Evolutionary conservation across 2,888 invertebrate genomes (phyloP).

Genomic region (Trimorus sp.): DNA sequence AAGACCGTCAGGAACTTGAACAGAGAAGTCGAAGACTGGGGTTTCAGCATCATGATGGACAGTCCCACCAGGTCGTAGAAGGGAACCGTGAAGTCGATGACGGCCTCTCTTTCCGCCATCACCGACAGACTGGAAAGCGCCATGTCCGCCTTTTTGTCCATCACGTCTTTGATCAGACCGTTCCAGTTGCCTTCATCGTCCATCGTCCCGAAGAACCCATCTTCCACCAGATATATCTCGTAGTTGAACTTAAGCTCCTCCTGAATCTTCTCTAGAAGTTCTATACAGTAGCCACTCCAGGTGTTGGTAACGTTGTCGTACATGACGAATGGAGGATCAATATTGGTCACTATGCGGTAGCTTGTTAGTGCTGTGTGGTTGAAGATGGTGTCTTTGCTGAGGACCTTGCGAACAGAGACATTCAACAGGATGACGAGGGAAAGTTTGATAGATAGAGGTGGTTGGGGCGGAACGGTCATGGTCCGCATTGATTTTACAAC

Average conservation of each 20-base stretch:
- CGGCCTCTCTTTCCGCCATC: constrained; percentile 98
- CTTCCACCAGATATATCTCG: constrained; percentile 90
- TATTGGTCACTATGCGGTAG: constrained; percentile 93
- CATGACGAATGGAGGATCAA: constrained; percentile 93
- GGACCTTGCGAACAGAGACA: constrained; percentile 62
- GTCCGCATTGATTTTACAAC: too few species aligned
- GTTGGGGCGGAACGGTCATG: neutral
- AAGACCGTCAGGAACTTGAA: constrained; percentile 98
- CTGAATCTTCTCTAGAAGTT: constrained; percentile 93
- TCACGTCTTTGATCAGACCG: constrained; percentile 90
- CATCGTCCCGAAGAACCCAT: constrained; percentile 94
- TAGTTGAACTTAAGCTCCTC: constrained; percentile 94
- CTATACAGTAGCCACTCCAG: constrained; percentile 94
- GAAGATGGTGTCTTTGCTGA: constrained; percentile 81
- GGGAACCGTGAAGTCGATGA: constrained; percentile 98
- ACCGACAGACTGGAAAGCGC: constrained; percentile 96
- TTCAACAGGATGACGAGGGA: neutral
- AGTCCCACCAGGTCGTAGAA: constrained; percentile 99
- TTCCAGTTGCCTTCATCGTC: constrained; percentile 93
- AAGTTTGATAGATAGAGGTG: neutral
- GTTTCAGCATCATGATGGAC: constrained; percentile 96
- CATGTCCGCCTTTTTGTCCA: constrained; percentile 95
- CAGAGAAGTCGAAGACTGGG: constrained; percentile 93
- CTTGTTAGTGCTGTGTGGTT: constrained; percentile 91
- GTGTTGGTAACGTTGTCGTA: constrained; percentile 83